A percentile compares a stretch with the other conserved stretches of the same genome.
Conservation (phyloP, 2,888 invertebrate genomes). For the Terebella lapidaria region DNA sequence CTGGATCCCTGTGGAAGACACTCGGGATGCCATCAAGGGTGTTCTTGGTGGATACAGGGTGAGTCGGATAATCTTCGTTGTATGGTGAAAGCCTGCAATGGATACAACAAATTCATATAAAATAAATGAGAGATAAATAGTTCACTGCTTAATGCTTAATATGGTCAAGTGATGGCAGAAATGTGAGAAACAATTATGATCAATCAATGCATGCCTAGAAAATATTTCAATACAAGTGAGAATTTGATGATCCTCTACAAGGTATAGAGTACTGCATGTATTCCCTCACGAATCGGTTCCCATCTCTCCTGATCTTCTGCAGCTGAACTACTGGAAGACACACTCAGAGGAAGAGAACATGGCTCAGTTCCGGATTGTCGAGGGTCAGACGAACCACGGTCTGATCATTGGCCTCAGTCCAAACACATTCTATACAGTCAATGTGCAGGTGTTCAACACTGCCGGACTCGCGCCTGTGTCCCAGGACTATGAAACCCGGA, state of each 20-base stretch:
- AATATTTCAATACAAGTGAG: too few relatives aligned
- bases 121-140: too few relatives aligned
- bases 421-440: constrained; percentile 83
- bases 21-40: constrained; percentile 65
- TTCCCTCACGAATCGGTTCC: too few relatives aligned
- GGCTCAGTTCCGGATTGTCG: constrained; percentile 22
- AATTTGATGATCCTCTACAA: too few relatives aligned
- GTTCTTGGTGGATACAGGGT: constrained; percentile 76
- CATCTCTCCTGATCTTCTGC: not conserved
- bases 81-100: too few relatives aligned
- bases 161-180: too few relatives aligned
- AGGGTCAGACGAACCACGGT: constrained; percentile 70
- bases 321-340: constrained; percentile 29
- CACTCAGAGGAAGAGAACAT: constrained; percentile 23
- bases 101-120: too few relatives aligned
- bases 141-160: too few relatives aligned
- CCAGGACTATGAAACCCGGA: constrained; percentile 68
- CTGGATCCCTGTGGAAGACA: constrained; percentile 81
- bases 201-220: too few relatives aligned
- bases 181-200: too few relatives aligned
- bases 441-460: constrained; percentile 85
- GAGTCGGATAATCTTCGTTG: too few relatives aligned
- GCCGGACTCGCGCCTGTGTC: constrained; percentile 96
- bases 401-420: constrained; percentile 88
- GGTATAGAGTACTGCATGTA: too few relatives aligned